Percentiles rank a stretch among this genome's conserved stretches.
Conservation (phyloP, 2,113 vertebrate species). For the Pogonocichla stellata region DNA sequence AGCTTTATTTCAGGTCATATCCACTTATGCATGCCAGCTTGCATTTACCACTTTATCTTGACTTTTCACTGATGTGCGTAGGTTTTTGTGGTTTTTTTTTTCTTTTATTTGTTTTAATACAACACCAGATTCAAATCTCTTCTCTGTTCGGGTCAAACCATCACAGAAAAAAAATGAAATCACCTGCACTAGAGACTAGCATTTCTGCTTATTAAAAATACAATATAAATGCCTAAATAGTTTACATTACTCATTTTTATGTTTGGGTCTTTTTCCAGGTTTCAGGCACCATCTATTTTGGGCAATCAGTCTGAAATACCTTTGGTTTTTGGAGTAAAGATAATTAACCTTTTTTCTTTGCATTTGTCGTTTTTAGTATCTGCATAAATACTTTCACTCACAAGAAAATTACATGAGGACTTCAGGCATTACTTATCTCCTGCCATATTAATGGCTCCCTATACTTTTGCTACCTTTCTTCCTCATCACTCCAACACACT, state of each 20-base stretch:
- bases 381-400: not conserved
- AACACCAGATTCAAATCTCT: not conserved
- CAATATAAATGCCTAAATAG: not conserved
- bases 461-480: not conserved
- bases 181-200: not conserved
- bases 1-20: conserved; percentile 9
- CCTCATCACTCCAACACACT: not conserved
- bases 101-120: not conserved
- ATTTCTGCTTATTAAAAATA: not conserved
- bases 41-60: not conserved
- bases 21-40: not conserved
- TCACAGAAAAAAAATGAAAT: not conserved
- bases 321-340: not conserved
- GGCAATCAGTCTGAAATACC: not conserved
- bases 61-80: not conserved
- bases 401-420: not conserved
- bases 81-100: not conserved
- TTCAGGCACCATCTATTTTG: not conserved
- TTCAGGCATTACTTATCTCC: not conserved
- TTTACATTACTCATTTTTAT: not conserved
- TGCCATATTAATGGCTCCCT: not conserved
- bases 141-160: not conserved
- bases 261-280: not conserved
- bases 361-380: not conserved
- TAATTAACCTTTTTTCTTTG: not conserved